Conservation (phyloP, 2,888 invertebrate species). For the Phyllotreta cruciferae region DNA sequence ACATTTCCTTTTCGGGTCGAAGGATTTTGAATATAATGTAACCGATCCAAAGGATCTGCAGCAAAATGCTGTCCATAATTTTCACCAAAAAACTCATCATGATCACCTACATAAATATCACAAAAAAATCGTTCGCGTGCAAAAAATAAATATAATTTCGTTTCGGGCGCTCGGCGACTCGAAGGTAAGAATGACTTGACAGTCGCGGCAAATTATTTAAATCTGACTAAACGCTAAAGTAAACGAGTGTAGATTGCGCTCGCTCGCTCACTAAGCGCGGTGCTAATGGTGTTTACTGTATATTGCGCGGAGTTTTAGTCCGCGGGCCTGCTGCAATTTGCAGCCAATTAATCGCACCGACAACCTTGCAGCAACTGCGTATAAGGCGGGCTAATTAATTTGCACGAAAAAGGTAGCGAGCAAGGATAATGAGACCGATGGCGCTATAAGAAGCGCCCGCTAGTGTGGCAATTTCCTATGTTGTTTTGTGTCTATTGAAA, state of each 20-base stretch:
- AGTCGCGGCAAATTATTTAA: slow-evolving; percentile 24
- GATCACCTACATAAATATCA: not conserved
- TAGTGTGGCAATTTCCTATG: no score
- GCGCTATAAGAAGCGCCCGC: no score
- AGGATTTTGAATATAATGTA: slow-evolving; percentile 42
- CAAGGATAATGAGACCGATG: not conserved
- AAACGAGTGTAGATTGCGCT: slow-evolving; percentile 22
- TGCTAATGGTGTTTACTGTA: slow-evolving; percentile 21
- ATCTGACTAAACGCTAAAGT: slow-evolving; percentile 22
- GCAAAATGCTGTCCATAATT: slow-evolving; percentile 43
- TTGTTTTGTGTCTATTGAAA: no score
- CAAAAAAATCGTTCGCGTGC: slow-evolving; percentile 1
- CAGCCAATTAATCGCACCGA: not conserved
- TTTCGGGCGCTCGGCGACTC: slow-evolving; percentile 7
- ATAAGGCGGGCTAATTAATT: slow-evolving; percentile 3
- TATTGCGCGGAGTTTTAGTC: slow-evolving; percentile 17
- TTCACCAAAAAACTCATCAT: slow-evolving; percentile 32
- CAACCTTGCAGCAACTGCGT: not conserved
- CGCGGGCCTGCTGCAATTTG: slow-evolving; percentile 5
- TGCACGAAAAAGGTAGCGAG: not conserved
- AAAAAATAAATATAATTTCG: slow-evolving; percentile 7
- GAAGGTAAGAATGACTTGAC: slow-evolving; percentile 28
- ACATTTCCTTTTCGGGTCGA: slow-evolving; percentile 41
- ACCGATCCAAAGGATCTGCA: slow-evolving; percentile 45
- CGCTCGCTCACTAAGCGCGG: slow-evolving; percentile 15